These are phyloP conservation scores for Phyllostomus discolor DNA, from an alignment of 2,113 vertebrate genomes.

Conservation along the genomic window DNA sequence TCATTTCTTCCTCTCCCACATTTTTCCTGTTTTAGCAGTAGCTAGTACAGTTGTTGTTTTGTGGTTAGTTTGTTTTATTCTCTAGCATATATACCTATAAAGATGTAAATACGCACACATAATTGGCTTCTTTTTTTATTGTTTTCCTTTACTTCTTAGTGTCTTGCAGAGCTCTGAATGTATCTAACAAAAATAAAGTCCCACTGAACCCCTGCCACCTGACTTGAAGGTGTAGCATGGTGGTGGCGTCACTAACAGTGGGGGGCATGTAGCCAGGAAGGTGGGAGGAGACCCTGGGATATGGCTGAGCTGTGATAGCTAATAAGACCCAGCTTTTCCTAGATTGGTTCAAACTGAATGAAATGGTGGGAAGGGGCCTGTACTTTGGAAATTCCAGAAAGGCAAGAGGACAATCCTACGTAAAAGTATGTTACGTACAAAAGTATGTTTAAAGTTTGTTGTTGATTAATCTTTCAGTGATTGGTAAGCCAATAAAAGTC, in stretches of 20 bases:
- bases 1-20: not conserved
- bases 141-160: not conserved
- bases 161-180: not conserved
- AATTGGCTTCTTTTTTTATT: not conserved
- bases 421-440: not conserved
- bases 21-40: constrained; percentile 2
- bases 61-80: not conserved
- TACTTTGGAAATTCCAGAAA: not conserved
- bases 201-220: not conserved
- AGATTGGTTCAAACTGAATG: not conserved
- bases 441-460: not conserved
- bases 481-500: not conserved
- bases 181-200: not conserved
- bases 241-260: not conserved
- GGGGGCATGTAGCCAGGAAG: not conserved
- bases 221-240: not conserved
- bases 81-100: not conserved
- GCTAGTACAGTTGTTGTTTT: not conserved
- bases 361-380: not conserved
- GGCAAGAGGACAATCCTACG: not conserved
- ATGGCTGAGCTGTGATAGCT: not conserved
- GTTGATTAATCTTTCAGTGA: not conserved
- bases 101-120: not conserved
- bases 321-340: not conserved
- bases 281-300: not conserved